A percentile compares a stretch with the other conserved stretches of the same genome.
phyloP scores from a whole-genome alignment of 2,113 vertebrate species.

The Ceyx margarethae region DNA sequence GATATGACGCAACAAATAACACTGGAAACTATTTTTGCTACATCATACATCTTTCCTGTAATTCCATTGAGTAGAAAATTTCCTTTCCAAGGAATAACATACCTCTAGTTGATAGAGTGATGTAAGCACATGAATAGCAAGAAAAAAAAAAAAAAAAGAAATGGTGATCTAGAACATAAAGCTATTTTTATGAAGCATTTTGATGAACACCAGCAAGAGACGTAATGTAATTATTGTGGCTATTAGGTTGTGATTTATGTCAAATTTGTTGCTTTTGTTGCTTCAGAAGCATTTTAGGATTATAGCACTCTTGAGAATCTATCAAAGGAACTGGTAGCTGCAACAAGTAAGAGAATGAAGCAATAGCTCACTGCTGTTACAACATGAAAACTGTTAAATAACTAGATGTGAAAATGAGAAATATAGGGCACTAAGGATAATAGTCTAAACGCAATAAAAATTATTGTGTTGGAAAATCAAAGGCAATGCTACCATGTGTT shows the following conservation, averaged over 20 bases:
- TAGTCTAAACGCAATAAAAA: neutral
- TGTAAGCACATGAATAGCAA: neutral
- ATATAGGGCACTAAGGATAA: neutral
- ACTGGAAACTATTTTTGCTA: neutral
- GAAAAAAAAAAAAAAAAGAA: neutral
- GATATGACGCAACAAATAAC: neutral
- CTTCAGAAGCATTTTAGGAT: neutral
- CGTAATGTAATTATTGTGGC: neutral
- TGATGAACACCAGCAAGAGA: slow-evolving; percentile 23
- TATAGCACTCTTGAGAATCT: neutral
- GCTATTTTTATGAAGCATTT: neutral
- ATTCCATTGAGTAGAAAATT: neutral
- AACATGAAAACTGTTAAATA: neutral
- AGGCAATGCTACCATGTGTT: neutral
- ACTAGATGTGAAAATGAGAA: slow-evolving; percentile 4
- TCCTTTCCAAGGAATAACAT: neutral
- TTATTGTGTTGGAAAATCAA: neutral
- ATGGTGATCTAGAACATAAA: neutral
- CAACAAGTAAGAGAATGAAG: neutral
- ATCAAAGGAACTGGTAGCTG: neutral
- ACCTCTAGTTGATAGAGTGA: neutral
- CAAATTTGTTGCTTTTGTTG: neutral
- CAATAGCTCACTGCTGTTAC: neutral
- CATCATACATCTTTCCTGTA: neutral
- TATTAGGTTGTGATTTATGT: slow-evolving; percentile 29